Percentiles rank a stretch among this genome's conserved stretches.
Conservation (phyloP, 2,888 invertebrate genomes). For the Lasioglossum calceatum region DNA sequence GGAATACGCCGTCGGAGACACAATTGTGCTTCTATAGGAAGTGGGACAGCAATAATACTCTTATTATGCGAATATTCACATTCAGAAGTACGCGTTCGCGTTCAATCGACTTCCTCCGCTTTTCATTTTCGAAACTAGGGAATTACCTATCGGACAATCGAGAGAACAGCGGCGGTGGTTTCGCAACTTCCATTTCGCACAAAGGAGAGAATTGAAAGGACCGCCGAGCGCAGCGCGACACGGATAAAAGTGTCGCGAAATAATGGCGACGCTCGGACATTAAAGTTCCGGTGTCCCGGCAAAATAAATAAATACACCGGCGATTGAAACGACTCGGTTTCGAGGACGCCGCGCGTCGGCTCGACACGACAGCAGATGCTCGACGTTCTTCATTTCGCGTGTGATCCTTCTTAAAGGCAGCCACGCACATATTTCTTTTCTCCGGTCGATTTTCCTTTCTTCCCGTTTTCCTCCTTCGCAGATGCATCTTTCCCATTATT, state of each 20-base stretch:
- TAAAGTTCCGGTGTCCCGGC: background rate
- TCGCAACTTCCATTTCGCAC: background rate
- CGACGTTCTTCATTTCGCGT: background rate
- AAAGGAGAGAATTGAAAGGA: background rate
- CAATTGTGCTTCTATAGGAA: background rate
- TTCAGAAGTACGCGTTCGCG: background rate
- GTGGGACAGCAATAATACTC: background rate
- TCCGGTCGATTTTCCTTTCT: conserved; percentile 23
- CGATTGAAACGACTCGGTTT: background rate
- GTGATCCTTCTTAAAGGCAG: conserved; percentile 35
- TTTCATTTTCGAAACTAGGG: background rate
- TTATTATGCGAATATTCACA: background rate
- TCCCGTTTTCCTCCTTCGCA: conserved; percentile 45
- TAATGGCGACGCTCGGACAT: background rate
- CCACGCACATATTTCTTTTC: conserved; percentile 20
- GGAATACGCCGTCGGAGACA: background rate
- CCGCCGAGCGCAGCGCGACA: background rate
- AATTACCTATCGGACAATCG: conserved; percentile 1
- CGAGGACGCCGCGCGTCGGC: background rate
- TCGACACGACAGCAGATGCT: background rate
- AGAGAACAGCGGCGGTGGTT: background rate
- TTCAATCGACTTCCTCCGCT: background rate
- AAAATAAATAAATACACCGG: conserved; percentile 4
- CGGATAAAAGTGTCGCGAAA: conserved; percentile 5
- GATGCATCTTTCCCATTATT: conserved; percentile 55